A percentile compares a stretch with the other conserved stretches of the same genome.
Evolutionary conservation across 2,888 invertebrate genomes (phyloP).

Genomic region (Strigamia maritima): DNA sequence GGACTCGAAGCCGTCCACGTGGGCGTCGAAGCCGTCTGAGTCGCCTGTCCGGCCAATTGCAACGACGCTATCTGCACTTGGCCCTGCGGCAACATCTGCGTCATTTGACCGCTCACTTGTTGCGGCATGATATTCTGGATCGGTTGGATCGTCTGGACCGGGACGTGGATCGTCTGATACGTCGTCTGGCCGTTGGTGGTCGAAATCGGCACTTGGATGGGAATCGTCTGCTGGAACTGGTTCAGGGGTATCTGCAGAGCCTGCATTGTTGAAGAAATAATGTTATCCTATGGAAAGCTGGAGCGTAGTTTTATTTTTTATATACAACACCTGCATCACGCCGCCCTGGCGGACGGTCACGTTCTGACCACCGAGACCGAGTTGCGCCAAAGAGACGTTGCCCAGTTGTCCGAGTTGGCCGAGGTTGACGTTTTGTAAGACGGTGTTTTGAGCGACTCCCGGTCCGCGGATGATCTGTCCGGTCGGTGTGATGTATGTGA

Average conservation of each 20-base stretch:
- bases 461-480: slow-evolving; percentile 57
- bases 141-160: slow-evolving; percentile 68
- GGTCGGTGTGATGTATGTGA: slow-evolving; percentile 52
- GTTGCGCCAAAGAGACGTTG: too few species aligned
- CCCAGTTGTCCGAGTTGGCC: slow-evolving; percentile 43
- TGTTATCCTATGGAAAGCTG: too few species aligned
- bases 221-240: slow-evolving; percentile 42
- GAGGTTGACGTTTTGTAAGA: slow-evolving; percentile 64
- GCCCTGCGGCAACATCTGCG: slow-evolving; percentile 61
- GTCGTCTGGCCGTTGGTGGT: slow-evolving; percentile 87
- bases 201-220: slow-evolving; percentile 67
- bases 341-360: slow-evolving; percentile 62
- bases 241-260: slow-evolving; percentile 64
- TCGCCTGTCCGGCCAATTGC: slow-evolving; percentile 41
- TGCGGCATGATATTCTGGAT: slow-evolving; percentile 55
- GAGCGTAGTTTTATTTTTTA: too few species aligned
- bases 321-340: slow-evolving; percentile 57
- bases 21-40: slow-evolving; percentile 37
- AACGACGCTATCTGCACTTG: slow-evolving; percentile 42
- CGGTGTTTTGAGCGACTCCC: slow-evolving; percentile 62
- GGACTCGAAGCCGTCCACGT: slow-evolving; percentile 13
- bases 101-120: slow-evolving; percentile 54
- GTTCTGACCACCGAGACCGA: slow-evolving; percentile 64
- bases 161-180: slow-evolving; percentile 91
- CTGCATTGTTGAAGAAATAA: too few species aligned